phyloP scores from a whole-genome alignment of 23 tunicate species.

The Trididemnum nubilum region DNA sequence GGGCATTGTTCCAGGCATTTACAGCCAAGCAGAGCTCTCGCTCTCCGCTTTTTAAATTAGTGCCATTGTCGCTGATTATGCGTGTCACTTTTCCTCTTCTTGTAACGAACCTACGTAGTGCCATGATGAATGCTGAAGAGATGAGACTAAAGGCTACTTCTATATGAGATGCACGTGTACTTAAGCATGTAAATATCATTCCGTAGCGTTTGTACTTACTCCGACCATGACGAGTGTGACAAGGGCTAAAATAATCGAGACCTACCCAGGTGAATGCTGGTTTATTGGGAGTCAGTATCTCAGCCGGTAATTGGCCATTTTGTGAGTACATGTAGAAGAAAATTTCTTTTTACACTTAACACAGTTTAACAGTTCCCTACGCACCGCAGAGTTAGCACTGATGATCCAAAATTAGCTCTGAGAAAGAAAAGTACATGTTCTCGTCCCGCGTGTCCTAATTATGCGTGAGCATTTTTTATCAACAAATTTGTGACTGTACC shows the following conservation, averaged over 20 bases:
- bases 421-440: neutral
- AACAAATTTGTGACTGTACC: neutral
- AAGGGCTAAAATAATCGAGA: neutral
- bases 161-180: neutral
- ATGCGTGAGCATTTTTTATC: neutral
- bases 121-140: slow-evolving; percentile 11
- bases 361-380: neutral
- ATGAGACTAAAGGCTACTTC: neutral
- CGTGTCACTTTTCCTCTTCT: slow-evolving; percentile 5
- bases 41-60: slow-evolving; percentile 25
- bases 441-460: neutral
- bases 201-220: neutral
- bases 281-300: neutral
- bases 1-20: neutral
- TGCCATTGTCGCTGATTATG: slow-evolving; percentile 30
- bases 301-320: neutral
- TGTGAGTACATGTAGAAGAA: neutral
- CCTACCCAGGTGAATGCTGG: slow-evolving; percentile 2
- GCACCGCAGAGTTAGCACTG: neutral
- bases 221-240: neutral
- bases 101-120: slow-evolving; percentile 12
- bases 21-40: neutral
- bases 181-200: neutral
- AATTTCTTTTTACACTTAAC: neutral
- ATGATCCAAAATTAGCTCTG: neutral